phyloP scores from a whole-genome alignment of 2,113 vertebrate species.

The Atherinomorus stipes region DNA sequence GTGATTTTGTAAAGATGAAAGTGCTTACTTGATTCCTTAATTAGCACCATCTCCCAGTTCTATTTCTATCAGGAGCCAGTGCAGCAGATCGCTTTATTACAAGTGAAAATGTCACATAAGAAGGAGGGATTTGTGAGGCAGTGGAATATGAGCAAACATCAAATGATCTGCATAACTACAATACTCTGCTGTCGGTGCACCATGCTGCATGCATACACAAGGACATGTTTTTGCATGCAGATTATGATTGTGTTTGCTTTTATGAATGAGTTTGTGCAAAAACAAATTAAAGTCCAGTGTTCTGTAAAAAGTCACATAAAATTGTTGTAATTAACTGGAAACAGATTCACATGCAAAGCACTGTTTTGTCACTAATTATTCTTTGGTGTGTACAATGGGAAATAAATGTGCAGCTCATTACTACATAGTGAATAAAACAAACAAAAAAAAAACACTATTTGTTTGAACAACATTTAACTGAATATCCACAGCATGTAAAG shows the following conservation, averaged over 20 bases:
- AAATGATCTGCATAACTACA: not conserved
- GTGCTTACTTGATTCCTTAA: not conserved
- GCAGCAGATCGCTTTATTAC: constrained; percentile 44
- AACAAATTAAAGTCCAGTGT: not conserved
- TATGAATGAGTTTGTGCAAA: not conserved
- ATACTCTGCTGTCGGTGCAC: constrained; percentile 1
- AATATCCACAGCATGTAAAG: too few relatives aligned
- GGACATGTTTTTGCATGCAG: not conserved
- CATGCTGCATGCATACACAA: not conserved
- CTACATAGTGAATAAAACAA: too few relatives aligned
- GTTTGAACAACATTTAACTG: too few relatives aligned
- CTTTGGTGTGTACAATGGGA: too few relatives aligned
- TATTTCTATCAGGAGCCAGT: constrained; percentile 47
- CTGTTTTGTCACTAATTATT: too few relatives aligned
- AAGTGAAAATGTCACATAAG: constrained; percentile 48
- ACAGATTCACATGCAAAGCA: not conserved
- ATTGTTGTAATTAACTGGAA: not conserved
- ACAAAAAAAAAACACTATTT: too few relatives aligned
- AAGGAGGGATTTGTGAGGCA: constrained; percentile 23
- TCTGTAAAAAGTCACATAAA: not conserved
- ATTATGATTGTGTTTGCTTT: not conserved
- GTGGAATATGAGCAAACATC: constrained; percentile 30
- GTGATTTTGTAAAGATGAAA: constrained; percentile 6
- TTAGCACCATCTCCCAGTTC: not conserved
- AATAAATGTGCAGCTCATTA: too few relatives aligned